Conservation (phyloP, 2,797 vertebrate genomes). For the Sebastes diploproa region DNA sequence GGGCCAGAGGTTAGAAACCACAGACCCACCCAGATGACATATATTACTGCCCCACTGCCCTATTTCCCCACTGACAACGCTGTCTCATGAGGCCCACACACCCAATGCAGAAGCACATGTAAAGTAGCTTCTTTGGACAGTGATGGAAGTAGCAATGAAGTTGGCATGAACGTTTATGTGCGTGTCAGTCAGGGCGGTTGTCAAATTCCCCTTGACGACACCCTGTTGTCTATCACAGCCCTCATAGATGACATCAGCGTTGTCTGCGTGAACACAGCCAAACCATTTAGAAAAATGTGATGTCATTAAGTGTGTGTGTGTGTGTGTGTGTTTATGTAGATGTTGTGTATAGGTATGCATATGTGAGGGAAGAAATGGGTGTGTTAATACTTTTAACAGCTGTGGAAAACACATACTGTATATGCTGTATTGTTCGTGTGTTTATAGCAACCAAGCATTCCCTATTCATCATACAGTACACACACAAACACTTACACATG, state of each 20-base stretch:
- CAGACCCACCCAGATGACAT: slow-evolving; percentile 56
- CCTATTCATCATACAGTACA: background rate
- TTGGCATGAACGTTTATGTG: background rate
- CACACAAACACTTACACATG: background rate
- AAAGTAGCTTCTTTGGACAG: background rate
- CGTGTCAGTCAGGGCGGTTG: slow-evolving; percentile 19
- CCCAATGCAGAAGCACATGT: slow-evolving; percentile 11
- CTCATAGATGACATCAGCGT: slow-evolving; percentile 23
- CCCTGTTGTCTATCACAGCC: slow-evolving; percentile 18
- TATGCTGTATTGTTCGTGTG: slow-evolving; percentile 16
- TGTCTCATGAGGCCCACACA: slow-evolving; percentile 5
- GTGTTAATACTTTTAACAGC: slow-evolving; percentile 14
- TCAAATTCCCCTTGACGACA: slow-evolving; percentile 5
- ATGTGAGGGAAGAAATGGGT: background rate
- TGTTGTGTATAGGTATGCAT: background rate
- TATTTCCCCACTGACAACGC: slow-evolving; percentile 31
- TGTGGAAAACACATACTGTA: slow-evolving; percentile 20
- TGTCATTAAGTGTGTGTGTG: slow-evolving; percentile 5
- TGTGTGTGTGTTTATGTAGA: background rate
- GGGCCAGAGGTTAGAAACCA: slow-evolving; percentile 63
- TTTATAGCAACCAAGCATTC: slow-evolving; percentile 33
- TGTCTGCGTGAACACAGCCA: background rate
- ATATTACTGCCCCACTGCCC: slow-evolving; percentile 56
- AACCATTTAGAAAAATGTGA: background rate
- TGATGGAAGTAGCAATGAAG: background rate